phyloP scores from a whole-genome alignment of 2,797 vertebrate species.

The Myotis planiceps region DNA sequence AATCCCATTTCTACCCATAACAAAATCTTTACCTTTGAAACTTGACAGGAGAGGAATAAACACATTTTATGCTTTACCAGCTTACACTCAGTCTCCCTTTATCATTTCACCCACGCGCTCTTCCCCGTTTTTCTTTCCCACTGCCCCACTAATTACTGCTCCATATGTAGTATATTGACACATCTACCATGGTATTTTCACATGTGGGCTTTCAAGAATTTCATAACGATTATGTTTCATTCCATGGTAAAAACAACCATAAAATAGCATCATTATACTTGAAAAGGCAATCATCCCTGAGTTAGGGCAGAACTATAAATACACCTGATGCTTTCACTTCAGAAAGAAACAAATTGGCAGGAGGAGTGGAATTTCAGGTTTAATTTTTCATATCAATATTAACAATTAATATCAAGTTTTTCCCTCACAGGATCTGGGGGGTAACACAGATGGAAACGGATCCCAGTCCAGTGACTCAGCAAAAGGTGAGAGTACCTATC shows the following conservation, averaged over 20 bases:
- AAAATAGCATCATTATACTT: not conserved
- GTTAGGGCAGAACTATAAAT: not conserved
- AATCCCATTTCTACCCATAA: not conserved
- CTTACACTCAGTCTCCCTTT: not conserved
- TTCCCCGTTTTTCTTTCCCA: not conserved
- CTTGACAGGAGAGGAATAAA: not conserved
- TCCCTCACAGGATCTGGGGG: not conserved
- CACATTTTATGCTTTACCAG: not conserved
- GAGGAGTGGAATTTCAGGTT: not conserved
- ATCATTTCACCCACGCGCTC: not conserved
- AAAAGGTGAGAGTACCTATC: not conserved
- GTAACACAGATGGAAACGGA: not conserved
- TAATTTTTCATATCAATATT: not conserved
- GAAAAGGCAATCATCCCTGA: not conserved
- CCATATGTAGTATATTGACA: not conserved
- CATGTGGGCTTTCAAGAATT: not conserved
- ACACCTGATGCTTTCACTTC: not conserved
- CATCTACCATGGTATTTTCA: not conserved
- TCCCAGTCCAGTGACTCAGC: not conserved
- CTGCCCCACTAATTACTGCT: not conserved
- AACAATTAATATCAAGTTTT: not conserved
- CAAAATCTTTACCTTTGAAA: conserved; percentile 17
- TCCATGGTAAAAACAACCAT: not conserved
- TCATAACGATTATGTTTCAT: not conserved
- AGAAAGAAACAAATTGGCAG: not conserved